A percentile compares a stretch with the other conserved stretches of the same genome.
These are phyloP conservation scores for Rousettus madagascariensis DNA, from an alignment of 2,797 vertebrate species.

Conservation along the genomic window DNA sequence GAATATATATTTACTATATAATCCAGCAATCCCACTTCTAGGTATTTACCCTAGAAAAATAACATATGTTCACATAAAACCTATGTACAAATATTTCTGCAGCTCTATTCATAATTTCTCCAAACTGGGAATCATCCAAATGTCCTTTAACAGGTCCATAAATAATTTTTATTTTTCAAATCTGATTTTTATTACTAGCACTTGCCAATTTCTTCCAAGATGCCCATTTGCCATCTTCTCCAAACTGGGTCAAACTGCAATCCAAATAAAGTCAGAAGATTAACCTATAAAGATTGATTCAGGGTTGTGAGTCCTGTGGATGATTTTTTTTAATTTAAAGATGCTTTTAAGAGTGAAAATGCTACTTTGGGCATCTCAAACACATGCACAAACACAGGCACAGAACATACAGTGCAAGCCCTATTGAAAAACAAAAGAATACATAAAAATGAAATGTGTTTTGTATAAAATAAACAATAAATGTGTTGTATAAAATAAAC, in stretches of 20 bases:
- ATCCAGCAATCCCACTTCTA: neutral
- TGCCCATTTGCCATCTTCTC: neutral
- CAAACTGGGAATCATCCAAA: neutral
- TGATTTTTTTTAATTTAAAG: neutral
- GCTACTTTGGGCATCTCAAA: neutral
- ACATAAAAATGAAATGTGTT: neutral
- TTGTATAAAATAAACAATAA: neutral
- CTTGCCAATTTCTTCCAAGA: neutral
- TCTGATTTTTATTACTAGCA: neutral
- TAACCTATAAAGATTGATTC: neutral
- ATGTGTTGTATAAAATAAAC: neutral
- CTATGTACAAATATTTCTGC: neutral
- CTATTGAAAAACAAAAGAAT: neutral
- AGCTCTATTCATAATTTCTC: neutral
- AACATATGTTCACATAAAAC: neutral
- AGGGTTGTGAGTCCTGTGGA: neutral
- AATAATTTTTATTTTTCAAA: conserved; percentile 4
- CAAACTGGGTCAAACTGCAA: neutral
- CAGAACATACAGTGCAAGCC: neutral
- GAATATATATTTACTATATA: neutral
- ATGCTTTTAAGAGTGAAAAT: neutral
- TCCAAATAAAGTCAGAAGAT: neutral
- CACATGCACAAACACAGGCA: neutral
- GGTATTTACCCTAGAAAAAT: neutral
- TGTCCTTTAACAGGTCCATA: neutral